Evolutionary conservation across 2,113 vertebrate genomes (phyloP).

Genomic region (Merops nubicus): DNA sequence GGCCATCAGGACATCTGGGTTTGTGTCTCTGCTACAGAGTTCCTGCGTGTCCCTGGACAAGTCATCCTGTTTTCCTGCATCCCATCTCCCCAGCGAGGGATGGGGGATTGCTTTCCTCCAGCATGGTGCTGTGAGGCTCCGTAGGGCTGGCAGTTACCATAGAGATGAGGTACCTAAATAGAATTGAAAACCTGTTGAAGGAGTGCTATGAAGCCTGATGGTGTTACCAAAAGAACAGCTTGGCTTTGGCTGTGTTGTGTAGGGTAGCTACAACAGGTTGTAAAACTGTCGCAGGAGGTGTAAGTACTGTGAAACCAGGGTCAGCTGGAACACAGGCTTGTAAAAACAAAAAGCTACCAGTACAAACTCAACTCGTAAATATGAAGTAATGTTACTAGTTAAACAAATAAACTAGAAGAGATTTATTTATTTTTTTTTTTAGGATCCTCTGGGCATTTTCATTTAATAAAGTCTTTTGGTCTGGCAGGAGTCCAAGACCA

Average conservation of each 20-base stretch:
- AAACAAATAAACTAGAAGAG: constrained; percentile 3
- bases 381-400: background rate
- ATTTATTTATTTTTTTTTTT: constrained; percentile 14
- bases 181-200: constrained; percentile 38
- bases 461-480: constrained; percentile 22
- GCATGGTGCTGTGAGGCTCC: background rate
- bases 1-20: background rate
- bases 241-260: background rate
- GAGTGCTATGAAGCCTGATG: background rate
- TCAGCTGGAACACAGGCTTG: background rate
- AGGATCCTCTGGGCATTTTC: constrained; percentile 30
- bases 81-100: background rate
- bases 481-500: constrained; percentile 34
- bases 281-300: constrained; percentile 39
- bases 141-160: constrained; percentile 13
- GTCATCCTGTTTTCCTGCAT: background rate
- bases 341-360: constrained; percentile 16
- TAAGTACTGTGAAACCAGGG: background rate
- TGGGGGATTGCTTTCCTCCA: background rate
- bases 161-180: constrained; percentile 52
- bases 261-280: constrained; percentile 15
- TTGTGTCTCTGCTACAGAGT: background rate
- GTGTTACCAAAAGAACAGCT: constrained; percentile 36
- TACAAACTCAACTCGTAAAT: background rate
- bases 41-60: background rate